Conservation (phyloP, 2,113 vertebrate species). For the human region DNA sequence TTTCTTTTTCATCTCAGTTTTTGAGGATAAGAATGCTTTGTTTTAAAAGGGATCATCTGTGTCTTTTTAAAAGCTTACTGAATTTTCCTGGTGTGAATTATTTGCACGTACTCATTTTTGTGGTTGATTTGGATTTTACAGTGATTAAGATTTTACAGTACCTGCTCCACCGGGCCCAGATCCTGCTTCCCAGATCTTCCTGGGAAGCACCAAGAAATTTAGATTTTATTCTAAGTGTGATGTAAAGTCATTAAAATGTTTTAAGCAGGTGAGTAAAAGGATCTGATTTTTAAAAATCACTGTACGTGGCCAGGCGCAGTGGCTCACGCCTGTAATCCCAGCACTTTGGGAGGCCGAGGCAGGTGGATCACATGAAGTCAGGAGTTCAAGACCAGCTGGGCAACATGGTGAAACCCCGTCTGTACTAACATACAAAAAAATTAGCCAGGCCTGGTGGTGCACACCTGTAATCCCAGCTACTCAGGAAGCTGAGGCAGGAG, state of each 20-base stretch:
- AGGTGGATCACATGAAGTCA: background rate
- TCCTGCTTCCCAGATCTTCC: background rate
- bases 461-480: background rate
- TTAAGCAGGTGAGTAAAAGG: background rate
- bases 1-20: background rate
- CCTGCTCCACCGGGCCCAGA: background rate
- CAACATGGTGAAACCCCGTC: background rate
- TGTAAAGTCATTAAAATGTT: slow-evolving; percentile 4
- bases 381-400: background rate
- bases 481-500: background rate
- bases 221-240: background rate
- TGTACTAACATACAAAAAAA: background rate
- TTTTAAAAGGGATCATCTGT: background rate
- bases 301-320: background rate
- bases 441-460: background rate
- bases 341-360: background rate
- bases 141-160: background rate
- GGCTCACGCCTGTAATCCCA: background rate
- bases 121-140: too few species aligned
- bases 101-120: background rate
- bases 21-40: too few species aligned
- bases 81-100: background rate
- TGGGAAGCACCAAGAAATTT: background rate
- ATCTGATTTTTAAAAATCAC: background rate
- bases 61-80: background rate